Percentiles rank a stretch among this genome's conserved stretches.
Evolutionary conservation across 2,113 vertebrate genomes (phyloP).

Genomic region (Dicrurus megarhynchus): DNA sequence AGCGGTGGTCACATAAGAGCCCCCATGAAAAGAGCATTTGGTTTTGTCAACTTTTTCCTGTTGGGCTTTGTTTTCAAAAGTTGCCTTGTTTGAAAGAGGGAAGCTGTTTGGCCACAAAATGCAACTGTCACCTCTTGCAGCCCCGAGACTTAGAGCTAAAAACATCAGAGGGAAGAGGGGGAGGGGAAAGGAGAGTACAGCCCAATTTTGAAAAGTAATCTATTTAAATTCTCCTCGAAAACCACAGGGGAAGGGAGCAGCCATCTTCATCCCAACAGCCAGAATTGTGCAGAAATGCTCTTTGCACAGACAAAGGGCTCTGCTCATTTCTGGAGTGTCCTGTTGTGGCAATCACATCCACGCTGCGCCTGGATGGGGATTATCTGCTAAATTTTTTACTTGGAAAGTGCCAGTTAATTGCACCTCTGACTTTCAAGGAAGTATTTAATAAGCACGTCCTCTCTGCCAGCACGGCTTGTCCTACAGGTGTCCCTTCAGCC

Average conservation of each 20-base stretch:
- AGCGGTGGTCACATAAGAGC: neutral
- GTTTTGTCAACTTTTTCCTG: neutral
- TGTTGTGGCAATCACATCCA: neutral
- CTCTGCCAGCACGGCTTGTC: neutral
- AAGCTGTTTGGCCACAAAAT: slow-evolving; percentile 56
- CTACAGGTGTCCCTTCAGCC: neutral
- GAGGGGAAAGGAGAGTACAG: neutral
- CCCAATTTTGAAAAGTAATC: neutral
- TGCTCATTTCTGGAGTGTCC: neutral
- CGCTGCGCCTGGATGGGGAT: neutral
- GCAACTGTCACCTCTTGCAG: slow-evolving; percentile 3
- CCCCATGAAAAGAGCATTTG: neutral
- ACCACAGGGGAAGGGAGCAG: neutral
- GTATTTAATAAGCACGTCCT: neutral
- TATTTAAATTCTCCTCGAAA: neutral
- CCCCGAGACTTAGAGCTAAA: neutral
- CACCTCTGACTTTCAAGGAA: neutral
- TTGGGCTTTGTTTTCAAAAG: neutral
- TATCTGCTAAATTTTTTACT: neutral
- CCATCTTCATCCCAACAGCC: neutral
- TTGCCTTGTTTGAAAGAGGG: neutral
- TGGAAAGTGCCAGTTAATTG: neutral
- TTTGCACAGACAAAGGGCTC: neutral
- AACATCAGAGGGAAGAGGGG: neutral
- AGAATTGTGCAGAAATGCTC: neutral